Evolutionary conservation across 2,113 vertebrate genomes (phyloP).

Genomic region (Anoplopoma fimbria): DNA sequence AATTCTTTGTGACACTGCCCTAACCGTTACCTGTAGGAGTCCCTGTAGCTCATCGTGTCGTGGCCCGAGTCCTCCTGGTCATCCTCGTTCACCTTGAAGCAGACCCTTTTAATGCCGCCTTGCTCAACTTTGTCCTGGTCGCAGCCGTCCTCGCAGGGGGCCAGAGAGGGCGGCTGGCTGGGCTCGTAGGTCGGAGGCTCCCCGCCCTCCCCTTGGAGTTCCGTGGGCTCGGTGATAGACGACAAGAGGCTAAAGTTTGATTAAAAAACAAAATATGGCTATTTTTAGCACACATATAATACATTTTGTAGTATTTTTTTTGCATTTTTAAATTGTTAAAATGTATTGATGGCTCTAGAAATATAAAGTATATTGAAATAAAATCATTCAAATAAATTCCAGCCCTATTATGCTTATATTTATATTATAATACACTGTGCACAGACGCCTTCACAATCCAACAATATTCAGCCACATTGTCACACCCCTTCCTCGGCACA

Average conservation of each 20-base stretch:
- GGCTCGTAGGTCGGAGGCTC: constrained; percentile 85
- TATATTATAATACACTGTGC: constrained; percentile 6
- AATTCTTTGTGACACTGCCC: neutral
- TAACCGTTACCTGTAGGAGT: constrained; percentile 93
- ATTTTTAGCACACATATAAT: neutral
- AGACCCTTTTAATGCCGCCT: constrained; percentile 93
- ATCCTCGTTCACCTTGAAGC: constrained; percentile 97
- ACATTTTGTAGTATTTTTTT: neutral
- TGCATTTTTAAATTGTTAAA: neutral
- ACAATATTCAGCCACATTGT: constrained; percentile 29
- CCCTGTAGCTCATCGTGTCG: constrained; percentile 98
- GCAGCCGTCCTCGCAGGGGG: constrained; percentile 84
- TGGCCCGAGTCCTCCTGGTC: constrained; percentile 99
- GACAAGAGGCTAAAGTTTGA: constrained; percentile 88
- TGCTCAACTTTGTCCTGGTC: constrained; percentile 92
- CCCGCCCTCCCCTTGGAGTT: constrained; percentile 81
- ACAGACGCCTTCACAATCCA: constrained; percentile 13
- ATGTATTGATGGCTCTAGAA: neutral
- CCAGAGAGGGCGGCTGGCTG: constrained; percentile 84
- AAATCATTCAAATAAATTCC: neutral
- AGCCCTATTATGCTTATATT: neutral
- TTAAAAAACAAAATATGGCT: neutral
- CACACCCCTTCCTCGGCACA: constrained; percentile 52
- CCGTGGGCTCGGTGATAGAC: constrained; percentile 95
- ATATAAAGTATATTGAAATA: neutral